Percentiles rank a stretch among this genome's conserved stretches.
phyloP scores from a whole-genome alignment of 23 tunicate species.

The Ciona savignyi region DNA sequence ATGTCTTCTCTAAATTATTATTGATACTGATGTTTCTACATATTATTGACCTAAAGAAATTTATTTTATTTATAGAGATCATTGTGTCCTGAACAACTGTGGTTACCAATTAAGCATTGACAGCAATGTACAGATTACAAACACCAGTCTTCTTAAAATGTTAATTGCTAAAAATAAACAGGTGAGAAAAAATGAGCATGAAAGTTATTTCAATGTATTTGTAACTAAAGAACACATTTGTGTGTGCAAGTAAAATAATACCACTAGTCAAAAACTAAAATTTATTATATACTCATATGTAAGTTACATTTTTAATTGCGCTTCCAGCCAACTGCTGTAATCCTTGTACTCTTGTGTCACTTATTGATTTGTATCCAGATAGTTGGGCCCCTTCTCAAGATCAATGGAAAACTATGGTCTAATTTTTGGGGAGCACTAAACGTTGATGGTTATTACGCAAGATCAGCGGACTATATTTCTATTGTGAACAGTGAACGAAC shows the following conservation, averaged over 20 bases:
- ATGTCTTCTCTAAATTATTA: too few species aligned
- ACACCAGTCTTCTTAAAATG: constrained; percentile 33
- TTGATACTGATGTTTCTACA: too few species aligned
- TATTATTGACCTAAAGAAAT: too few species aligned
- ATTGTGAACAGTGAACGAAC: constrained; percentile 57
- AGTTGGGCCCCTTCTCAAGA: constrained; percentile 58
- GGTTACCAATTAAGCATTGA: constrained; percentile 80
- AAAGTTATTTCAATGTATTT: too few species aligned
- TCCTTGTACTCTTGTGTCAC: too few species aligned
- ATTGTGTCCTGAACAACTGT: constrained; percentile 34
- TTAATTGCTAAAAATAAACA: constrained; percentile 56
- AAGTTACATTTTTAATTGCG: too few species aligned
- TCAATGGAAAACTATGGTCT: constrained; percentile 73
- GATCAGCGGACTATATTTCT: constrained; percentile 79
- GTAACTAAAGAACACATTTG: too few species aligned
- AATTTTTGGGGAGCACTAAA: constrained; percentile 99
- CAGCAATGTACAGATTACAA: constrained; percentile 60
- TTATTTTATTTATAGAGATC: constrained; percentile 42
- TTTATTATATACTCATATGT: too few species aligned
- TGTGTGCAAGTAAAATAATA: too few species aligned
- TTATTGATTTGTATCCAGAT: constrained; percentile 27
- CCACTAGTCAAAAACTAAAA: too few species aligned
- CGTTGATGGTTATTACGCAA: constrained; percentile 76
- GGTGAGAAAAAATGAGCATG: too few species aligned
- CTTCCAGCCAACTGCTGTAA: too few species aligned